phyloP scores from a whole-genome alignment of 92 coral and sea anemone genomes.

The Virgularia gustaviana region DNA sequence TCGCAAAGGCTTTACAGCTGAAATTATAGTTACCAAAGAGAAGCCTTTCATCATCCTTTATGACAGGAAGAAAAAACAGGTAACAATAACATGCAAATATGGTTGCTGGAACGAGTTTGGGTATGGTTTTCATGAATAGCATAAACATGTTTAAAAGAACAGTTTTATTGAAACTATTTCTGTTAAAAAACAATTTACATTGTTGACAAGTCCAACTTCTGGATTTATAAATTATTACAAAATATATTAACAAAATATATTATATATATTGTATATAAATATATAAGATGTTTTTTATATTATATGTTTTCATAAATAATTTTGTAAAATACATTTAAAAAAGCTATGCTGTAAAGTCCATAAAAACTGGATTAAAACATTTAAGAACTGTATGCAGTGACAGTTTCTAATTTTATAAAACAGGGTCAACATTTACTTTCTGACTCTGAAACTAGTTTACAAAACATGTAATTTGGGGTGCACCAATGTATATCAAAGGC shows the following conservation, averaged over 20 bases:
- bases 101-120: constrained; percentile 65
- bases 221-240: not conserved
- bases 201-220: not conserved
- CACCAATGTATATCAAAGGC: no score
- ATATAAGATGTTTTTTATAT: no score
- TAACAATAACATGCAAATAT: constrained; percentile 53
- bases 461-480: no score
- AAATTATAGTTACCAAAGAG: constrained; percentile 38
- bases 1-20: constrained; percentile 47
- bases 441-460: no score
- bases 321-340: not conserved
- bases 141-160: not conserved
- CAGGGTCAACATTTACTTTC: no score
- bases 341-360: not conserved
- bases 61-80: constrained; percentile 42
- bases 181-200: not conserved
- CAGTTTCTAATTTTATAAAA: no score
- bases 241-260: not conserved
- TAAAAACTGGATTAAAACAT: not conserved
- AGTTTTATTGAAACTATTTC: not conserved
- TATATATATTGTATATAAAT: no score
- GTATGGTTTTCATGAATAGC: constrained; percentile 45
- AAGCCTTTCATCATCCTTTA: constrained; percentile 53
- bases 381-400: not conserved
- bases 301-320: not conserved